A percentile compares a stretch with the other conserved stretches of the same genome.
These are phyloP conservation scores for Meghimatium bilineatum DNA, from an alignment of 2,888 invertebrate genomes.

Conservation along the genomic window DNA sequence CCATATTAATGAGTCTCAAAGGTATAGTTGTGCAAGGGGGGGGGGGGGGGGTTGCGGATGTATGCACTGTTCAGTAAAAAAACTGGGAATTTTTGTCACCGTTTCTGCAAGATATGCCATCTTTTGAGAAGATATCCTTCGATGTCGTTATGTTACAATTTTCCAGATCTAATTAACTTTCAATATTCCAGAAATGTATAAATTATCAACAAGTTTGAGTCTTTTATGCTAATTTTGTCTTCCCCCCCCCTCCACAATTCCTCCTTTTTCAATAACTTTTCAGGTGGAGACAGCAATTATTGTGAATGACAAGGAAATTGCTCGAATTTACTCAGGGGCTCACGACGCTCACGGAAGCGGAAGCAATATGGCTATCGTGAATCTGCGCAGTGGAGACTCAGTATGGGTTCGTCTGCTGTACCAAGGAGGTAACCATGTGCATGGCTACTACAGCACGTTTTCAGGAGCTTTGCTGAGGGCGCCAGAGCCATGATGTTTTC, in stretches of 20 bases:
- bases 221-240: too few species aligned
- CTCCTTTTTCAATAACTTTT: not conserved
- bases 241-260: not conserved
- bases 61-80: too few species aligned
- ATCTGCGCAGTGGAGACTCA: slow-evolving; percentile 54
- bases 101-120: too few species aligned
- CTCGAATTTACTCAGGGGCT: slow-evolving; percentile 58
- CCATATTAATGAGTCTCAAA: too few species aligned
- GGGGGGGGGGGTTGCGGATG: too few species aligned
- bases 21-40: too few species aligned
- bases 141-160: too few species aligned
- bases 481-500: slow-evolving; percentile 21
- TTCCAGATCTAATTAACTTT: too few species aligned
- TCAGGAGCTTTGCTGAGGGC: slow-evolving; percentile 53
- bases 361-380: slow-evolving; percentile 55
- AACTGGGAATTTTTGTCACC: too few species aligned
- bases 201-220: not conserved
- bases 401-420: slow-evolving; percentile 56
- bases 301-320: slow-evolving; percentile 57
- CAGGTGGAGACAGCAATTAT: slow-evolving; percentile 56
- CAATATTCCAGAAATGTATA: too few species aligned
- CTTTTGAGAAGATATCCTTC: too few species aligned
- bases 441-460: slow-evolving; percentile 59
- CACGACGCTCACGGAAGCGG: slow-evolving; percentile 60
- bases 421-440: slow-evolving; percentile 57